Percentiles rank a stretch among this genome's conserved stretches.
Evolutionary conservation across 2,888 invertebrate genomes (phyloP).

Genomic region (Craniophora ligustri): DNA sequence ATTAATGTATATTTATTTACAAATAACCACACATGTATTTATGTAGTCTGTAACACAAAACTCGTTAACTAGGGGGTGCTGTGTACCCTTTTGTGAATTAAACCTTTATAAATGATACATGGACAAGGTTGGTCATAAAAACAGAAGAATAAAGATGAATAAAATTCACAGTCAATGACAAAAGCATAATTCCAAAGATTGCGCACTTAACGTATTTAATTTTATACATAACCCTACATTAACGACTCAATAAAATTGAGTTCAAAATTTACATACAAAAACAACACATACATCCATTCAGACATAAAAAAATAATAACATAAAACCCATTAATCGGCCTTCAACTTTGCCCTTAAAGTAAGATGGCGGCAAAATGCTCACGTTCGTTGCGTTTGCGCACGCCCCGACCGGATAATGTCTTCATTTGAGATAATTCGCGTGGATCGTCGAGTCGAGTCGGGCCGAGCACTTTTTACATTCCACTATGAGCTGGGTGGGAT

Average conservation of each 20-base stretch:
- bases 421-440: constrained; percentile 83
- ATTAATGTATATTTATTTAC: no score
- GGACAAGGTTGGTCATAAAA: no score
- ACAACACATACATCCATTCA: neutral
- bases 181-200: neutral
- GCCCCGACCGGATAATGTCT: constrained; percentile 80
- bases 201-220: neutral
- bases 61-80: no score
- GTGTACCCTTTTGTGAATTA: no score
- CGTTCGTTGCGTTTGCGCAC: constrained; percentile 70
- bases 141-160: no score
- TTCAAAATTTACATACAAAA: constrained; percentile 2
- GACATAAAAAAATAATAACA: constrained; percentile 13
- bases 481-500: constrained; percentile 75
- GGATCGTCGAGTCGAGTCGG: constrained; percentile 61
- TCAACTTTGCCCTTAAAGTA: constrained; percentile 68
- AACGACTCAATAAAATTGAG: neutral
- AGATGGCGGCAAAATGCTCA: constrained; percentile 64
- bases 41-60: no score
- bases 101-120: no score
- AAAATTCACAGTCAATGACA: neutral
- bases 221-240: constrained; percentile 5
- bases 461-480: constrained; percentile 71
- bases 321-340: constrained; percentile 56
- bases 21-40: no score